A percentile compares a stretch with the other conserved stretches of the same genome.
Evolutionary conservation across 1,140 invertebrate species (phyloP).

Genomic region (Drosophila watanabei): DNA sequence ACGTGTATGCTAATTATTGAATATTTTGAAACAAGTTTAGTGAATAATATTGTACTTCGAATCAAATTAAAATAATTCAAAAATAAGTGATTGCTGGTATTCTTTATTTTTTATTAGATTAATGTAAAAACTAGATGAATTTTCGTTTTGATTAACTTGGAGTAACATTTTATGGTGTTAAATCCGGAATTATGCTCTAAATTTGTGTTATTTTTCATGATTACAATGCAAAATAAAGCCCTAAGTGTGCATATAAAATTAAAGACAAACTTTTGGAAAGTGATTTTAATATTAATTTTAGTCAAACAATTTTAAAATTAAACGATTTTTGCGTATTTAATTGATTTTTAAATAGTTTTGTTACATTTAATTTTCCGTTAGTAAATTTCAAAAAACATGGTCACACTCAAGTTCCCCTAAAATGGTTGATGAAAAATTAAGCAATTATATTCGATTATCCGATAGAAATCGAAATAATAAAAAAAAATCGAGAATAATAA

Average conservation of each 20-base stretch:
- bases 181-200: not conserved
- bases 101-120: not conserved
- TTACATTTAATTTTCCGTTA: not conserved
- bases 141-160: too few relatives aligned
- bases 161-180: not conserved
- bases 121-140: not conserved
- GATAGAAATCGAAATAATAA: too few relatives aligned
- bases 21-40: slow-evolving; percentile 77
- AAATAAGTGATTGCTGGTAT: slow-evolving; percentile 19
- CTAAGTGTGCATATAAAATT: not conserved
- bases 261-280: not conserved
- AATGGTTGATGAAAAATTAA: too few relatives aligned
- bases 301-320: not conserved
- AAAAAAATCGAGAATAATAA: too few relatives aligned
- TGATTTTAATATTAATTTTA: not conserved
- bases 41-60: slow-evolving; percentile 78
- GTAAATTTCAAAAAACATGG: not conserved
- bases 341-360: not conserved
- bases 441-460: too few relatives aligned
- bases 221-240: not conserved
- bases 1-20: slow-evolving; percentile 69
- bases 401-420: not conserved
- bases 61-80: slow-evolving; percentile 79
- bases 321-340: not conserved
- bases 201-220: not conserved